Conservation (phyloP, 2,797 vertebrate genomes). For the Xenentodon cancila region DNA sequence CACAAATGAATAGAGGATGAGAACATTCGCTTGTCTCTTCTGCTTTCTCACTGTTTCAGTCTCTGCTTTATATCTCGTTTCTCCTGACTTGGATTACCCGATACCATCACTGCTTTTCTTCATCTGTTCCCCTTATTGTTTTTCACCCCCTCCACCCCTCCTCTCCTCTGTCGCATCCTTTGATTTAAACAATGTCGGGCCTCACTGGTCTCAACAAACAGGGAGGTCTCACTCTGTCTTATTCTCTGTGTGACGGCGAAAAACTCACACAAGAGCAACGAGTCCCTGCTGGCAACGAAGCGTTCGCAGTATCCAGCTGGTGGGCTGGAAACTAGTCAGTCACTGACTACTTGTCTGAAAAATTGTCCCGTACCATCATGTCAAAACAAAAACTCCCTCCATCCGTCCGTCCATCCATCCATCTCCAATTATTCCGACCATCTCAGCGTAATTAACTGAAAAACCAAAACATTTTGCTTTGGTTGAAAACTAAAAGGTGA, state of each 20-base stretch:
- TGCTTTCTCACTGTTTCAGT: conserved; percentile 19
- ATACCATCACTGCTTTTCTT: not conserved
- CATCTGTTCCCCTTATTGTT: conserved; percentile 4
- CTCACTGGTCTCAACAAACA: conserved; percentile 18
- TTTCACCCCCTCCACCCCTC: conserved; percentile 7
- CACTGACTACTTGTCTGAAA: too few species aligned
- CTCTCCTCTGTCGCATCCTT: conserved; percentile 16
- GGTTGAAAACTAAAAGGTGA: too few species aligned
- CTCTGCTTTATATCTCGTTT: conserved; percentile 9
- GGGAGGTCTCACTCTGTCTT: conserved; percentile 15
- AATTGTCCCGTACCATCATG: too few species aligned
- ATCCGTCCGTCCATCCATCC: too few species aligned
- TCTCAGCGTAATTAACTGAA: too few species aligned
- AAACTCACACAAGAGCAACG: conserved; percentile 45
- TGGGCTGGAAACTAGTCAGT: too few species aligned
- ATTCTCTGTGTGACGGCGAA: conserved; percentile 19
- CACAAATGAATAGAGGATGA: conserved; percentile 53
- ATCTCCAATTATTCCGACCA: too few species aligned
- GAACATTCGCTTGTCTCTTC: conserved; percentile 35
- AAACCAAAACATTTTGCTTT: too few species aligned
- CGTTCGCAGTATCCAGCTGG: not conserved
- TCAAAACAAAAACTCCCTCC: too few species aligned
- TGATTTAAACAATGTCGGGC: conserved; percentile 38
- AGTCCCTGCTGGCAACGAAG: conserved; percentile 11
- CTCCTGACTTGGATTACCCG: not conserved